Evolutionary conservation across 1,140 invertebrate genomes (phyloP), one percentile per base, ranked within the genome.

Genomic region (Ostrea denselamellosa): DNA sequence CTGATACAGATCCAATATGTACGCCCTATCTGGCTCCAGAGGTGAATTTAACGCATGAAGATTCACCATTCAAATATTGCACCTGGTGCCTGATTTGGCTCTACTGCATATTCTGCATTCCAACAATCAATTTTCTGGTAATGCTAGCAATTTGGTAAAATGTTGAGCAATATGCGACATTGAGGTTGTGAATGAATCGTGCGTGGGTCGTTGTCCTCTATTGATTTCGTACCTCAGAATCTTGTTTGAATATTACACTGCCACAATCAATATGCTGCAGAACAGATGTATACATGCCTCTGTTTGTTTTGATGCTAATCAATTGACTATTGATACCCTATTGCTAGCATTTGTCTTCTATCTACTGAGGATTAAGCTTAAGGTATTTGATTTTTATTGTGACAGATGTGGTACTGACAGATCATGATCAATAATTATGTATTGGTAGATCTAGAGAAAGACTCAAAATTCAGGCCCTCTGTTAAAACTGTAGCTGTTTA

Each of bases 271-370:
- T 77, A 77, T 22, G 28, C 25, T 77, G 25, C 68, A 77, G 68
- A 77, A 77, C 68, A 77, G 68, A 77, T 77, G 68, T 77, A 77
- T 77, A 77, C 68, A 77, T 77, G 68, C 12, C 25, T 68, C 65
- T 77, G 68, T 77, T 77, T 77, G 25, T 77, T 77, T 77, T 77
- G 25, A 77, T 77, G 68, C 68, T 77, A 77, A 77, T 77, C 68
- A 77, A 77, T 77, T 77, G 68, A 77, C 22, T 77, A 77, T 77
- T 77, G 68, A 77, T 25, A 77, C 68, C 68, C 25, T 25, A 77
- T 77, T 77, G 68, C 22, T 34, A 77, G 68, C 68, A 12, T 77
- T 77, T 77, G 68, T 77, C 68, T 25, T 77, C 22, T 28, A 34
- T 34, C 22, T 28, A 34, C 25, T 4, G 68, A 34, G 68, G 68